These are phyloP conservation scores for Eidolon dupreanum DNA, from an alignment of 2,797 vertebrate species.

Conservation along the genomic window DNA sequence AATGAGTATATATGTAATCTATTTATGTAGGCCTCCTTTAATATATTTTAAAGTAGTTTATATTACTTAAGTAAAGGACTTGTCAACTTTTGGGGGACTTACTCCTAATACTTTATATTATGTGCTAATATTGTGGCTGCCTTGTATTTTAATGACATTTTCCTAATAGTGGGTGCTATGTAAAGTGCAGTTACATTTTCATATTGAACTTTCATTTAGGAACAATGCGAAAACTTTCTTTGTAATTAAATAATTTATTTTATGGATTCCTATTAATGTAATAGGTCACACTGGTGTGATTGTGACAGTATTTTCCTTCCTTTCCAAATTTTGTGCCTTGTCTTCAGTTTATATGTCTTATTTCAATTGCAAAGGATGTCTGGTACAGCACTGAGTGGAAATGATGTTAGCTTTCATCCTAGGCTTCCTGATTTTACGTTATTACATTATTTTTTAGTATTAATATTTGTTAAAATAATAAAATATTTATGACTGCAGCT, in stretches of 20 bases:
- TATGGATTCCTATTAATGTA: neutral
- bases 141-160: neutral
- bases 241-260: neutral
- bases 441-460: neutral
- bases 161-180: neutral
- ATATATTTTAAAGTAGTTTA: neutral
- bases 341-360: neutral
- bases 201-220: neutral
- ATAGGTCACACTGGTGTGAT: neutral
- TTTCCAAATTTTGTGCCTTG: neutral
- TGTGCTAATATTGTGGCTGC: neutral
- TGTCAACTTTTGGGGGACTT: neutral
- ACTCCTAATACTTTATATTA: neutral
- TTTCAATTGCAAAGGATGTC: neutral
- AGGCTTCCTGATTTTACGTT: neutral
- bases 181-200: constrained; percentile 2
- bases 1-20: neutral
- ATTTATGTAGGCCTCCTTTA: neutral
- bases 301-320: neutral
- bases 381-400: neutral
- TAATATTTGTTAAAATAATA: constrained; percentile 38
- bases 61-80: neutral
- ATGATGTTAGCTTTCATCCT: neutral
- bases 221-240: neutral
- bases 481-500: neutral